Base-by-base conservation (phyloP, 1,140 invertebrate species). In the Drosophila littoralis region DNA sequence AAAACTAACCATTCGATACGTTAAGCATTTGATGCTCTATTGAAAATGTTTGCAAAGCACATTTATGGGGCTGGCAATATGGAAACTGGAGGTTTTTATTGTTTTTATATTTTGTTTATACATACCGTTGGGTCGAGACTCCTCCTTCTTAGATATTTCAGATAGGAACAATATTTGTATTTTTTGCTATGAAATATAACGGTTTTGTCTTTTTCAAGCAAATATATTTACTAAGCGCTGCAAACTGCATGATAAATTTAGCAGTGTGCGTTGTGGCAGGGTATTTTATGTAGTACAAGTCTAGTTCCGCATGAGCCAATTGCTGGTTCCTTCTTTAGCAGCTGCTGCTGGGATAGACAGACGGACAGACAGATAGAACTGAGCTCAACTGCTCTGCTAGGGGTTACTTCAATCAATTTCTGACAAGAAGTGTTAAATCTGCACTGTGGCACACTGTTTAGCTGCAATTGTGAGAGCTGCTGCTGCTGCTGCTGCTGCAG, bases 361-460 rank as follows among this genome's bases (percentile, higher is more conserved):
- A 28, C 38, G n/a, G 48, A 51, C 51, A n/a, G 35, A 38, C 59
- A 28, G 36, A 7, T 51, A 40, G 17, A 12, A 32, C 38, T 60
- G 33, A 28, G 50, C 77, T 77, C 83, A 82, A 77, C 79, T 83
- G 65, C 65, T 89, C 79, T 79, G 72, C 83, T 89, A 79, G 84
- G 83, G 83, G 83, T 80, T 86, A 86, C 82, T 86, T 88, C 80
- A 89, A 91, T 91, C 89, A 91, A 89, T 83, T 80, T 91, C 82
- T 91, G 88, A 91, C 88, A 91, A 91, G 88, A 91, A 91, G 88
- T 91, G 88, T 91, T 91, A 91, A 91, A 91, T 91, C 88, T 91
- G 88, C 88, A 86, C 60, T 65, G 64, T 68, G 66, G 67, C 60
- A 60, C 64, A 60, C 48, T 74, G 52, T 86, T 80, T 75, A 75